These are phyloP conservation scores for Eledona agricola DNA, from an alignment of 2,888 invertebrate genomes.

Conservation along the genomic window DNA sequence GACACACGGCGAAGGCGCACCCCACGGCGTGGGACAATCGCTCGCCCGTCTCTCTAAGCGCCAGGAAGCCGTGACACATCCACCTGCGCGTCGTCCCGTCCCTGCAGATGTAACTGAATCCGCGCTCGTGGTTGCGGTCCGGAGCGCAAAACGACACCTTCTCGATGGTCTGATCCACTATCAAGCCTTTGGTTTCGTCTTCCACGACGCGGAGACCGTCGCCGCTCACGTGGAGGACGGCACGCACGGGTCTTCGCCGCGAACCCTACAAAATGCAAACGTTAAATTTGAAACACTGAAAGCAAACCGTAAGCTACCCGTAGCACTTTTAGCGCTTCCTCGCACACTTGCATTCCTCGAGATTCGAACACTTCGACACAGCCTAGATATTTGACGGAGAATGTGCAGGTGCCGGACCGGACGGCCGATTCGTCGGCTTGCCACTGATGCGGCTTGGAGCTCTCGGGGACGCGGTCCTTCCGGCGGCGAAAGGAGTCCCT, in stretches of 20 bases:
- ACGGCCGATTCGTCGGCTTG: constrained; percentile 98
- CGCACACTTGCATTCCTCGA: constrained; percentile 99
- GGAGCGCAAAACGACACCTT: constrained; percentile 99
- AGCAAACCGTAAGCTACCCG: constrained; percentile 72
- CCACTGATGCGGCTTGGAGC: constrained; percentile 97
- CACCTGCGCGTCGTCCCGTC: constrained; percentile 98
- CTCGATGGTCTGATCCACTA: constrained; percentile 99
- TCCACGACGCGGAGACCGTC: constrained; percentile 98
- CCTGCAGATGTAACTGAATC: constrained; percentile 98
- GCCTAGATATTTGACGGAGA: constrained; percentile 98
- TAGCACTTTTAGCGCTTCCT: constrained; percentile 96
- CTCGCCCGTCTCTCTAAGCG: constrained; percentile 95
- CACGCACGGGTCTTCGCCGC: constrained; percentile 86
- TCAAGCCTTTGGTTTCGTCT: constrained; percentile 97
- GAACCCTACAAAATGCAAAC: constrained; percentile 74
- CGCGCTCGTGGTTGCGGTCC: constrained; percentile 96
- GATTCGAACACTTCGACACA: constrained; percentile 99
- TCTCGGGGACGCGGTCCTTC: constrained; percentile 86
- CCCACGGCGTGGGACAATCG: constrained; percentile 98
- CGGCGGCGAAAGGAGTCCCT: constrained; percentile 93
- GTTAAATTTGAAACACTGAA: constrained; percentile 4
- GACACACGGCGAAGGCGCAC: constrained; percentile 97
- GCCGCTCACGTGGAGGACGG: constrained; percentile 88
- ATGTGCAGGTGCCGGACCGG: constrained; percentile 94
- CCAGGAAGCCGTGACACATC: constrained; percentile 99